Evolutionary conservation across 2,888 invertebrate species (phyloP).

Genomic region (Epirrhoe alternata): DNA sequence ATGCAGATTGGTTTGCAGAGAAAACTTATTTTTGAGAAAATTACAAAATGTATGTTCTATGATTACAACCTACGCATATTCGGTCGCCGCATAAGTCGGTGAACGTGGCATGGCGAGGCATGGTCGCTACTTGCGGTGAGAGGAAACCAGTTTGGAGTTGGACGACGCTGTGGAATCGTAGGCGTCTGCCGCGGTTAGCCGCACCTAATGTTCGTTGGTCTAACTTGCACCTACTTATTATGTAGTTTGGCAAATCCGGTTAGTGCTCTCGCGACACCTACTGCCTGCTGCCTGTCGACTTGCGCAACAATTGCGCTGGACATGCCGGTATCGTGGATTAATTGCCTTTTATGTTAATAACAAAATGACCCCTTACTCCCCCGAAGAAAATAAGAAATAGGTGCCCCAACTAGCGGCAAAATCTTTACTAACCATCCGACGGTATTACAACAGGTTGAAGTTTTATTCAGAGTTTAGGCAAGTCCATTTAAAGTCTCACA

Average conservation of each 20-base stretch:
- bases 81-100: slow-evolving; percentile 29
- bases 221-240: slow-evolving; percentile 27
- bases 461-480: slow-evolving; percentile 74
- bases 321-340: neutral
- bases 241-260: slow-evolving; percentile 20
- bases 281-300: slow-evolving; percentile 1
- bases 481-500: slow-evolving; percentile 75
- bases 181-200: slow-evolving; percentile 69
- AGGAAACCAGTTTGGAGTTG: slow-evolving; percentile 77
- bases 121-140: slow-evolving; percentile 63
- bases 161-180: slow-evolving; percentile 52
- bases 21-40: slow-evolving; percentile 16
- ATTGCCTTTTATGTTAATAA: neutral
- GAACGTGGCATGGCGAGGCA: slow-evolving; percentile 47
- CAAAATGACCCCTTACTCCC: neutral
- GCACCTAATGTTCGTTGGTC: slow-evolving; percentile 47
- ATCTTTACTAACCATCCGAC: slow-evolving; percentile 51
- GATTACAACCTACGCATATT: slow-evolving; percentile 36
- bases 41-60: slow-evolving; percentile 30
- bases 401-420: slow-evolving; percentile 44
- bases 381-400: neutral
- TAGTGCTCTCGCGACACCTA: neutral
- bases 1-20: slow-evolving; percentile 1
- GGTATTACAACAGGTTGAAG: slow-evolving; percentile 75
- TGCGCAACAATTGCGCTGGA: slow-evolving; percentile 7